A percentile compares a stretch with the other conserved stretches of the same genome.
phyloP scores from a whole-genome alignment of 2,888 invertebrate genomes.

The Anagyrus pseudococci region DNA sequence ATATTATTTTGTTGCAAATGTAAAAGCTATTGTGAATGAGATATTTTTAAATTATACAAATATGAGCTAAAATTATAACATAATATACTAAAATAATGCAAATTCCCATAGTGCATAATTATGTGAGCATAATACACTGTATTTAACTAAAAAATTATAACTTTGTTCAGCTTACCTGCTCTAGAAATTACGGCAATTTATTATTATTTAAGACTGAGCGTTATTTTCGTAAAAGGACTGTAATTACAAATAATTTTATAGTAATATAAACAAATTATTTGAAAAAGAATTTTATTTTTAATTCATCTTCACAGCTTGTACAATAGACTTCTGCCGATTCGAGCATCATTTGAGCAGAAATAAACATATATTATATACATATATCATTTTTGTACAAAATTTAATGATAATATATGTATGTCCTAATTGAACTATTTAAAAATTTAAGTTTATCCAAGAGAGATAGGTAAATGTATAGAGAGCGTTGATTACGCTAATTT shows the following conservation, averaged over 20 bases:
- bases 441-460: constrained; percentile 15
- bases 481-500: constrained; percentile 13
- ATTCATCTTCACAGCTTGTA: constrained; percentile 25
- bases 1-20: constrained; percentile 6
- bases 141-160: constrained; percentile 3
- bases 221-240: constrained; percentile 9
- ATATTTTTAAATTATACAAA: constrained; percentile 15
- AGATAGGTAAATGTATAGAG: constrained; percentile 16
- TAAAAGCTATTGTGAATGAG: constrained; percentile 12
- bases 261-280: constrained; percentile 10
- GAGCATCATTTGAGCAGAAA: constrained; percentile 21
- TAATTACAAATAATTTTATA: constrained; percentile 6
- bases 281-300: constrained; percentile 28
- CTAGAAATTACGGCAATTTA: background rate
- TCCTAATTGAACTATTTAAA: constrained; percentile 19
- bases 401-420: constrained; percentile 16
- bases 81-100: background rate
- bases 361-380: constrained; percentile 25
- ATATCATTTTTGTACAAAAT: constrained; percentile 30
- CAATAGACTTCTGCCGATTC: constrained; percentile 20
- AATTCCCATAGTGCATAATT: constrained; percentile 5
- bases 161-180: background rate
- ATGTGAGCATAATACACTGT: constrained; percentile 12
- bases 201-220: constrained; percentile 18
- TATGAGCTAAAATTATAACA: background rate